Percentiles rank a stretch among this genome's conserved stretches.
Conservation (phyloP, 1,140 invertebrate species). For the Platyura marginata region DNA sequence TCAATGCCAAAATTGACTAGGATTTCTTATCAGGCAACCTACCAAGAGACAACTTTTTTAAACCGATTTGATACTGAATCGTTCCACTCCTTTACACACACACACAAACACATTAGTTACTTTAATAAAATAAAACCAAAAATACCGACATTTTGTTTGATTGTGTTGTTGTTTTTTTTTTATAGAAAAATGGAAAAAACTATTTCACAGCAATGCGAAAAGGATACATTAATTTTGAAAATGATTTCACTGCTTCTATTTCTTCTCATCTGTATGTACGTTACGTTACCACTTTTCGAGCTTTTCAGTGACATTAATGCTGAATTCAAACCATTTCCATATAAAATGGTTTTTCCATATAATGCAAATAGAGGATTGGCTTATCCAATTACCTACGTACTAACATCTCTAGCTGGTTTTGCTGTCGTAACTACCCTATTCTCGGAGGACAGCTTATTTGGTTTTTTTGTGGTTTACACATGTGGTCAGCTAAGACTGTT, state of each 20-base stretch:
- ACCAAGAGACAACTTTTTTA: too few relatives aligned
- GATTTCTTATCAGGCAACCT: too few relatives aligned
- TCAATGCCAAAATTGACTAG: too few relatives aligned
- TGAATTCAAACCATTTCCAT: slow-evolving; percentile 17
- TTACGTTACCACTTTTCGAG: slow-evolving; percentile 16
- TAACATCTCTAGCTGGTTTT: slow-evolving; percentile 19
- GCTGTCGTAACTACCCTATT: slow-evolving; percentile 22
- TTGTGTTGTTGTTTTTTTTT: too few relatives aligned
- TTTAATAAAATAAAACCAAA: too few relatives aligned
- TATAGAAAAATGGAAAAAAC: neutral
- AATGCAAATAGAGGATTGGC: slow-evolving; percentile 10
- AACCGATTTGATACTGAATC: too few relatives aligned
- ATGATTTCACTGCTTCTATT: slow-evolving; percentile 14
- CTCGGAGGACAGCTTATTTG: slow-evolving; percentile 20
- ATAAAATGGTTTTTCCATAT: slow-evolving; percentile 20
- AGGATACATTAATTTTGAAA: slow-evolving; percentile 14
- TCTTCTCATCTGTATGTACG: slow-evolving; percentile 19
- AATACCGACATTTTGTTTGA: too few relatives aligned
- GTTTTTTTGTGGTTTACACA: slow-evolving; percentile 19
- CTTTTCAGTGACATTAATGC: slow-evolving; percentile 6
- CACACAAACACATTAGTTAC: too few relatives aligned
- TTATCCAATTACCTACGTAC: slow-evolving; percentile 16
- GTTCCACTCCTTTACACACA: too few relatives aligned
- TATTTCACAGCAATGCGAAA: slow-evolving; percentile 6
- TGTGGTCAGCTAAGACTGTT: slow-evolving; percentile 18